A percentile compares a stretch with the other conserved stretches of the same genome.
Conservation (phyloP, 2,797 vertebrate genomes). For the Sebastes ruberrimus region DNA sequence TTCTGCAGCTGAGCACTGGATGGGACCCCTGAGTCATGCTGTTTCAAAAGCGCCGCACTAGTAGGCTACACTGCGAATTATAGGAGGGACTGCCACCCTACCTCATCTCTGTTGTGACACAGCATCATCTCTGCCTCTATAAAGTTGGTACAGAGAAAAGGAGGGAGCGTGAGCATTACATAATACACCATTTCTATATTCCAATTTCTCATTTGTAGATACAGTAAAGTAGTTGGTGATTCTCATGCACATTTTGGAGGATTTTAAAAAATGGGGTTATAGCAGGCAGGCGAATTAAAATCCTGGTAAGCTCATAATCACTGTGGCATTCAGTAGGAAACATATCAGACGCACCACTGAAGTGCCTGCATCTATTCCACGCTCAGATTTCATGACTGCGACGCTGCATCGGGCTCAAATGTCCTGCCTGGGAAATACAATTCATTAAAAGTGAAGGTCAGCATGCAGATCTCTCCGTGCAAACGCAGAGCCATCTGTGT, state of each 20-base stretch:
- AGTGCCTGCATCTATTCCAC: slow-evolving; percentile 22
- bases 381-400: slow-evolving; percentile 13
- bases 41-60: slow-evolving; percentile 1
- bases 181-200: not conserved
- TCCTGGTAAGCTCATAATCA: slow-evolving; percentile 69
- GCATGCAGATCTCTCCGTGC: slow-evolving; percentile 23
- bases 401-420: slow-evolving; percentile 39
- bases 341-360: slow-evolving; percentile 2
- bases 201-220: not conserved
- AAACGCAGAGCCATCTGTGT: slow-evolving; percentile 24
- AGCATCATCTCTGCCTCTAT: not conserved
- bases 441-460: slow-evolving; percentile 65
- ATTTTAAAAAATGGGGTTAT: slow-evolving; percentile 55
- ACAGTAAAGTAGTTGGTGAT: slow-evolving; percentile 21
- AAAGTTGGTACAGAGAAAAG: not conserved
- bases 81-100: not conserved
- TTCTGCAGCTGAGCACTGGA: slow-evolving; percentile 51
- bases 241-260: slow-evolving; percentile 41
- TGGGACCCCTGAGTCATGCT: slow-evolving; percentile 60
- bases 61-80: not conserved
- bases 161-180: not conserved
- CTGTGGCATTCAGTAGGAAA: slow-evolving; percentile 44
- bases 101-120: slow-evolving; percentile 8
- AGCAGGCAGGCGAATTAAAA: slow-evolving; percentile 57
- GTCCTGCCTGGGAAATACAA: slow-evolving; percentile 37